Base-by-base conservation (phyloP, 2,888 invertebrate species). In the Theretra japonica region DNA sequence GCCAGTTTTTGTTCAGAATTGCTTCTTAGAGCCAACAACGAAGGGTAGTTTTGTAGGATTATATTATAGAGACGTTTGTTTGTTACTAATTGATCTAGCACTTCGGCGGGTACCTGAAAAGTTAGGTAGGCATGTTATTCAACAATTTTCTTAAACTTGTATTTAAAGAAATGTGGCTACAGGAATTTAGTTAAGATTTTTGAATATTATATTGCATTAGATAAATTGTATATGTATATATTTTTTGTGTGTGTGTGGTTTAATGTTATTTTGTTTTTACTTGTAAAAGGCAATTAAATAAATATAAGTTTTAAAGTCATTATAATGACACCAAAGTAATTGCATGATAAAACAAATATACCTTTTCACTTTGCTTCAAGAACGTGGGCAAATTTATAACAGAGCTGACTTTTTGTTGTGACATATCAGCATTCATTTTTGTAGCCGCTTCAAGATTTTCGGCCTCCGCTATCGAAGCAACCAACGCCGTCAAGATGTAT, bases 361-460 rank as follows among this genome's bases (percentile, higher is more conserved):
- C 96, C 94, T 95, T 97, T 90, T 97, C 97, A 82, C 96, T 96
- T 88, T 96, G 95, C 82, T 95, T 95, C 69, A 97, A 95, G 88
- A 97, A 98, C 4, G 97, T 98, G 2, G 97, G 98, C 70, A 98
- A 91, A 88, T 97, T 97, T 48, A 97, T 95, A 72, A 97, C 96
- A 69, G 97, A 97, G 80, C 96, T 95, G 73, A 91, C 92, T 88
- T 93, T 94, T 41, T 91, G 92, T 68, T 84, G 84, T 2, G 90
- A 87, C 58, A 90, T 80, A 76, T 95, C 94, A 56, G 93, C 93
- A 74, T 95, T 95, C 77, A 90, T 92, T 76, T 95, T 93, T 0
- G 90, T 92, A 0, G 87, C 88, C 50, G 89, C 91, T 83, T 94
- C 95, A 71, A 91, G 86, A 78, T 93, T 89, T 78, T 95, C 94